Base-by-base conservation (phyloP, 2,888 invertebrate species). In the Drosophila gaucha region DNA sequence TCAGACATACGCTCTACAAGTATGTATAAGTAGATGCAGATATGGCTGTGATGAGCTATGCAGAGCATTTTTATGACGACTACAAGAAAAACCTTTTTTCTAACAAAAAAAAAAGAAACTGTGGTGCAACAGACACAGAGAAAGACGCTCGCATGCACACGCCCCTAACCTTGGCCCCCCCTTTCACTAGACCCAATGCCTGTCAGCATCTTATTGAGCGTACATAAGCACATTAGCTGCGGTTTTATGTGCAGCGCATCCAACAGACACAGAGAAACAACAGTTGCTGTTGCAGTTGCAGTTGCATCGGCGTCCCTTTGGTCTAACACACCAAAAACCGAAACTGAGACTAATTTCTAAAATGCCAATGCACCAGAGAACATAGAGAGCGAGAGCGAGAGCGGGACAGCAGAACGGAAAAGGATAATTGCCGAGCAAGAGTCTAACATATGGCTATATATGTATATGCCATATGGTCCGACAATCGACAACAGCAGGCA, bases 131-230 rank as follows among this genome's bases (percentile, higher is more conserved):
- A 52, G n/a, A 49, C 56, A 41, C 38, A 49, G 26, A 38, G 4
- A 2, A 24, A 24, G n/a, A n/a, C n/a, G n/a, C n/a, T n/a, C n/a
- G 28, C 31, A 31, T 12, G 12, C 51, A 66, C 66, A 74, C 68
- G 75, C 67, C 68, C 67, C 65, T 80, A 60, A 72, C 83, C 80
- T 80, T 84, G 77, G 75, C 56, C 67, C 51, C 57, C 36, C 0
- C 20, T 20, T 16, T 28, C 28, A 24, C 44, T 6, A 12, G 10
- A 16, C 74, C 70, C 36, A 75, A 70, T 63, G 73, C 59, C 80
- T 84, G 82, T 86, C 85, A 86, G 74, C 86, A 68, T 84, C 84
- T 83, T 78, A 83, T 86, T 86, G 85, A 84, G 86, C 85, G 70
- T 59, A 64, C 70, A 74, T 84, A 86, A 84, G 72, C 84, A 66